These are phyloP conservation scores for Gadopsis bispinosus DNA, from an alignment of 2,797 vertebrate genomes.

Conservation along the genomic window DNA sequence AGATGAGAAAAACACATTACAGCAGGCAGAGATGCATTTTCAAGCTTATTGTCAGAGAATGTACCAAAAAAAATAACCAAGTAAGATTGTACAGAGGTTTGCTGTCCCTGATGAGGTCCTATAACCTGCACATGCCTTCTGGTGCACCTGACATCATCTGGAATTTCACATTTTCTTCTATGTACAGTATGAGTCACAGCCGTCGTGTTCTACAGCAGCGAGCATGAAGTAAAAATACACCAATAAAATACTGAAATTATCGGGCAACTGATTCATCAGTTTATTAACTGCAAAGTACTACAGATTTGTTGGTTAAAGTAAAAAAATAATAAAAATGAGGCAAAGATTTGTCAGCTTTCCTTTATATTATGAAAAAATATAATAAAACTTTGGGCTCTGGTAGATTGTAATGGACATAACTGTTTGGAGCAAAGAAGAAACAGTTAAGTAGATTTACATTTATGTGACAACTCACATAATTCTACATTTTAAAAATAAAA, in stretches of 20 bases:
- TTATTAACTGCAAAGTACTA: neutral
- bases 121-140: neutral
- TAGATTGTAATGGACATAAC: neutral
- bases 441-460: neutral
- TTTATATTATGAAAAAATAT: neutral
- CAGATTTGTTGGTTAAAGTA: neutral
- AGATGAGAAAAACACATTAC: neutral
- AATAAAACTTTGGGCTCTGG: neutral
- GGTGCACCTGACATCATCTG: neutral
- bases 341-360: neutral
- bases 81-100: neutral
- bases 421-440: neutral
- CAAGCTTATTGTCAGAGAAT: neutral
- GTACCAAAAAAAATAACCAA: neutral
- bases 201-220: neutral
- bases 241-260: neutral
- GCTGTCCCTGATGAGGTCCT: neutral
- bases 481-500: neutral
- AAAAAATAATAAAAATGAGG: neutral
- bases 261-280: neutral
- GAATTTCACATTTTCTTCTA: neutral
- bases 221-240: neutral
- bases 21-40: neutral
- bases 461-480: neutral
- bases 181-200: neutral